These are phyloP conservation scores for Lissocephala sabroskyi DNA, from an alignment of 2,888 invertebrate genomes.

Conservation along the genomic window DNA sequence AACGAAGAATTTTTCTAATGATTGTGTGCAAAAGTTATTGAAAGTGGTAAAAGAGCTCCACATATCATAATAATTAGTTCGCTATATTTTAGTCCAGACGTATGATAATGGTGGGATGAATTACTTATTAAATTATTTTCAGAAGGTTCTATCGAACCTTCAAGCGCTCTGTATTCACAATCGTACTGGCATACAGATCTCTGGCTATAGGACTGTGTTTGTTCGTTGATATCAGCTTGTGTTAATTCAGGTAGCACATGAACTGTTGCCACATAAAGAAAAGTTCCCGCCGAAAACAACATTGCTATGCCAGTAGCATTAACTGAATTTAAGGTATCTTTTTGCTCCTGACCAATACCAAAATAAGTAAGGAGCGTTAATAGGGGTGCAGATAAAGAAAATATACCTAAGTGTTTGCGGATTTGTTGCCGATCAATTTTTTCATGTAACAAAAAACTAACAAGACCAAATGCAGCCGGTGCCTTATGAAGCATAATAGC, in stretches of 20 bases:
- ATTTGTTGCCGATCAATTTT: conserved; percentile 88
- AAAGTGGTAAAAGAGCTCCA: conserved; percentile 89
- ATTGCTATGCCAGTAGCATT: conserved; percentile 97
- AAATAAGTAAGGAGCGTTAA: conserved; percentile 93
- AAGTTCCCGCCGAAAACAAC: conserved; percentile 99
- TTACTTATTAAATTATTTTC: no score
- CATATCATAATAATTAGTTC: conserved; percentile 88
- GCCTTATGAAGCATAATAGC: conserved; percentile 99
- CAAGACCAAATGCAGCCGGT: conserved; percentile 98
- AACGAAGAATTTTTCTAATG: no score
- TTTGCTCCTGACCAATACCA: conserved; percentile 93
- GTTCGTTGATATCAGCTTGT: conserved; percentile 50
- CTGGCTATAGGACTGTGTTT: neutral
- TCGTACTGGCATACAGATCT: no score
- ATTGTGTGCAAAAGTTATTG: conserved; percentile 93
- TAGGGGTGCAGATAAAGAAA: conserved; percentile 85
- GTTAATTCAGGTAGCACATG: conserved; percentile 97
- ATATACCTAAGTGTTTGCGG: conserved; percentile 23
- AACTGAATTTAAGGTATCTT: conserved; percentile 89
- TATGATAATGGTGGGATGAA: conserved; percentile 24
- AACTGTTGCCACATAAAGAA: conserved; percentile 98
- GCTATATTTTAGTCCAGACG: conserved; percentile 78
- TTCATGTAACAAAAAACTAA: conserved; percentile 96
- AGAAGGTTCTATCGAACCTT: conserved; percentile 29
- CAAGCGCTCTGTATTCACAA: conserved; percentile 62